phyloP scores from a whole-genome alignment of 2,797 vertebrate species.

The Parauchenoglanis punctatus region DNA sequence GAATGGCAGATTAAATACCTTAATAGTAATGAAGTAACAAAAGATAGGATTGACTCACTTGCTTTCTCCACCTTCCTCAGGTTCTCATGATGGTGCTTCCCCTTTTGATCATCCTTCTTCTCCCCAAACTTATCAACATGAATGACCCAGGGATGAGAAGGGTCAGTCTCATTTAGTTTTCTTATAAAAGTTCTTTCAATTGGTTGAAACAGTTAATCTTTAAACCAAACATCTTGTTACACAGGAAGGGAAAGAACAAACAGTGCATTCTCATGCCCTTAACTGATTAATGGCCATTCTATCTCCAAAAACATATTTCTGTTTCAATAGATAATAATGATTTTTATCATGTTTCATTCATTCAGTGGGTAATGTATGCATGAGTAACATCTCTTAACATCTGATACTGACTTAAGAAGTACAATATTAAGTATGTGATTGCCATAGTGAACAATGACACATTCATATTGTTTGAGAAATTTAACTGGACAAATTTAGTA shows the following conservation, averaged over 20 bases:
- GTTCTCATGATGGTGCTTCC: constrained; percentile 89
- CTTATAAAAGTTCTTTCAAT: not conserved
- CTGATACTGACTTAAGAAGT: not conserved
- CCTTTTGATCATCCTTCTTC: constrained; percentile 82
- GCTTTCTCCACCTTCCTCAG: constrained; percentile 60
- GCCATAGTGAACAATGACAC: not conserved
- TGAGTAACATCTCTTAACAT: not conserved
- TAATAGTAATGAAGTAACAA: not conserved
- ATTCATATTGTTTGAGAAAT: not conserved
- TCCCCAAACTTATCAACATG: constrained; percentile 86
- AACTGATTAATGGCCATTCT: not conserved
- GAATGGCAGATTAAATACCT: not conserved
- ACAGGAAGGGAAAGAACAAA: not conserved
- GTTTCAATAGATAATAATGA: not conserved
- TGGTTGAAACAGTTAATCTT: not conserved
- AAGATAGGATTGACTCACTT: not conserved
- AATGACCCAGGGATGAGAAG: constrained; percentile 87
- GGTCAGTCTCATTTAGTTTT: constrained; percentile 61
- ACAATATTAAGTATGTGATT: not conserved
- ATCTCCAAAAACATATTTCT: not conserved
- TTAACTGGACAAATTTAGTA: not conserved
- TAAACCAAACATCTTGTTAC: not conserved
- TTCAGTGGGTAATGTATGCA: not conserved
- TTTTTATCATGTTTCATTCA: not conserved
- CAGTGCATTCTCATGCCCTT: not conserved